Percentiles rank a stretch among this genome's conserved stretches.
Conservation (phyloP, 2,797 vertebrate species). For the Anguilla anguilla region DNA sequence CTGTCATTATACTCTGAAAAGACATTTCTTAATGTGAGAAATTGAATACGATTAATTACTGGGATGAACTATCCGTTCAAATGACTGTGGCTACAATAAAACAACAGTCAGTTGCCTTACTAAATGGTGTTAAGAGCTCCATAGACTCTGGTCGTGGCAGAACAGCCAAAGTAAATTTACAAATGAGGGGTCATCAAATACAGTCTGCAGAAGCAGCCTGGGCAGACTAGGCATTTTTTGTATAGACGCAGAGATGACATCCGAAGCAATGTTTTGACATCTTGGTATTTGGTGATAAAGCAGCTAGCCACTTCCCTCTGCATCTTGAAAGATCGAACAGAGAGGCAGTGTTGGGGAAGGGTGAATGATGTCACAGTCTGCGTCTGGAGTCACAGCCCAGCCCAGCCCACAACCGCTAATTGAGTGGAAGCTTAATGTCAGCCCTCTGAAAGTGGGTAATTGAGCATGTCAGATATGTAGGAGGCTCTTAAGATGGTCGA, state of each 20-base stretch:
- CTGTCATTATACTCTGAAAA: too few species aligned
- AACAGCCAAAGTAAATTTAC: neutral
- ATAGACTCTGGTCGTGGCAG: neutral
- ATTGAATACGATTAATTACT: neutral
- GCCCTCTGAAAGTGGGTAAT: neutral
- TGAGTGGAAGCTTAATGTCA: constrained; percentile 2
- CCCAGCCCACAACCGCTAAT: neutral
- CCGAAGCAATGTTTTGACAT: neutral
- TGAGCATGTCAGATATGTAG: constrained; percentile 14
- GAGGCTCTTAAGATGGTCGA: constrained; percentile 23
- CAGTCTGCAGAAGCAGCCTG: neutral
- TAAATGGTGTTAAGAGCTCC: neutral
- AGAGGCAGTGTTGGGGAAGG: neutral
- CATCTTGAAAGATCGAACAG: neutral
- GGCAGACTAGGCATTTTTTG: neutral
- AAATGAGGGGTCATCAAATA: neutral
- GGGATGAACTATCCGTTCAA: neutral
- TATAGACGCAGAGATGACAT: neutral
- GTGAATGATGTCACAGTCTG: neutral
- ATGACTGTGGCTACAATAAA: neutral
- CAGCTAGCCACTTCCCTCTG: neutral
- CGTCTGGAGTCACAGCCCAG: neutral
- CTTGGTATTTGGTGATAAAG: neutral
- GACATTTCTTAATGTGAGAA: neutral
- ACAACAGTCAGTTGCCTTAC: neutral